phyloP scores from a whole-genome alignment of 2,888 invertebrate species.

The Harmothoe impar region DNA sequence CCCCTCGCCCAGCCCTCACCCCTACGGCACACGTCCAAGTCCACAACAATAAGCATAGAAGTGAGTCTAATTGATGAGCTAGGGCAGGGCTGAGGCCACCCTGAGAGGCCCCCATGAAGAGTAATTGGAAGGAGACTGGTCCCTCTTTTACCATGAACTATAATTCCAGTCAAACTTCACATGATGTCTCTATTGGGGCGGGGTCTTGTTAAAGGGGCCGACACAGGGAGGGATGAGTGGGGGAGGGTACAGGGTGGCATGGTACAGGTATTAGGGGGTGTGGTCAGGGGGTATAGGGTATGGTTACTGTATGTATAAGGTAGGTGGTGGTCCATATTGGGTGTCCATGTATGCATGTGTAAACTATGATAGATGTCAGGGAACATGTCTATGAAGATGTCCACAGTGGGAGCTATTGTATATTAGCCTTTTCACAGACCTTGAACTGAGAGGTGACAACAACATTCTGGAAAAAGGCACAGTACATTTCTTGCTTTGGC shows the following conservation, averaged over 20 bases:
- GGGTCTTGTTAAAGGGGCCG: conserved; percentile 1
- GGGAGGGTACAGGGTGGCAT: background rate
- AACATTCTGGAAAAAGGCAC: too few relatives aligned
- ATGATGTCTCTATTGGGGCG: background rate
- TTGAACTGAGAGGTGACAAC: too few relatives aligned
- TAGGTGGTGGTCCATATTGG: background rate
- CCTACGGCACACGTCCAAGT: conserved; percentile 19
- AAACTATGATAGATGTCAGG: background rate
- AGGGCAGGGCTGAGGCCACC: background rate
- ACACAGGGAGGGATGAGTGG: background rate
- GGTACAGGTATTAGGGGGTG: background rate
- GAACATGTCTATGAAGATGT: background rate
- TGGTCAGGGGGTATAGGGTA: background rate
- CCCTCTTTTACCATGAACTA: background rate
- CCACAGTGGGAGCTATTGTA: too few relatives aligned
- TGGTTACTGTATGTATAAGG: background rate
- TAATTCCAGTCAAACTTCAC: background rate
- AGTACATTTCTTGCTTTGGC: too few relatives aligned
- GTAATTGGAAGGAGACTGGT: conserved; percentile 1
- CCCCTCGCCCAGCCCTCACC: background rate
- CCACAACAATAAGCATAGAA: background rate
- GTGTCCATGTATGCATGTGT: background rate
- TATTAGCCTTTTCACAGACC: too few relatives aligned
- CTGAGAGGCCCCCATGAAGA: background rate
- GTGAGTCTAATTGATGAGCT: conserved; percentile 12